These are phyloP conservation scores for Pelagia noctiluca DNA, from an alignment of 30 jellyfish, hydroid and myxozoan genomes.

Conservation along the genomic window DNA sequence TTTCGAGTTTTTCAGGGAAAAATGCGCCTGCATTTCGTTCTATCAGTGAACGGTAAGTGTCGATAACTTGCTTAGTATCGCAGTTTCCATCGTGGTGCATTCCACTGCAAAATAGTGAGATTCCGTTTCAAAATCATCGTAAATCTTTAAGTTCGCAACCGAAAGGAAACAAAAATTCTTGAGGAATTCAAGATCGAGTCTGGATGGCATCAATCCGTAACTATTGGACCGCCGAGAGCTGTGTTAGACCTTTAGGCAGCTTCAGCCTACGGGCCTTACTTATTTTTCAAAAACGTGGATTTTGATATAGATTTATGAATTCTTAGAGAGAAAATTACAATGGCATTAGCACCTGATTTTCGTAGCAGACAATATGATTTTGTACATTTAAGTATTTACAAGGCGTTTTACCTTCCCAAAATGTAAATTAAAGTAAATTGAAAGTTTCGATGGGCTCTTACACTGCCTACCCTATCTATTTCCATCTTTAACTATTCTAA, in stretches of 20 bases:
- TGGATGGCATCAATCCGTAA: neutral
- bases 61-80: constrained; percentile 63
- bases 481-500: neutral
- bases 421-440: neutral
- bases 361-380: neutral
- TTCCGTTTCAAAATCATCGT: neutral
- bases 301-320: neutral
- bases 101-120: constrained; percentile 67
- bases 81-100: constrained; percentile 88
- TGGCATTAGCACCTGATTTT: neutral
- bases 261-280: no score
- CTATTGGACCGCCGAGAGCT: neutral
- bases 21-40: constrained; percentile 65
- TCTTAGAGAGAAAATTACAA: neutral
- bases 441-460: neutral
- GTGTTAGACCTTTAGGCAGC: neutral
- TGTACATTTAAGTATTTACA: neutral
- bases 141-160: neutral
- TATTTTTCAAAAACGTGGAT: no score
- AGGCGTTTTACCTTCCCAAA: neutral
- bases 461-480: neutral
- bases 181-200: neutral
- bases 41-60: constrained; percentile 50
- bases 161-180: neutral
- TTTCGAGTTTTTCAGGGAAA: constrained; percentile 29